These are phyloP conservation scores for Drosophila orena DNA, from an alignment of 1,140 invertebrate species.

Conservation along the genomic window DNA sequence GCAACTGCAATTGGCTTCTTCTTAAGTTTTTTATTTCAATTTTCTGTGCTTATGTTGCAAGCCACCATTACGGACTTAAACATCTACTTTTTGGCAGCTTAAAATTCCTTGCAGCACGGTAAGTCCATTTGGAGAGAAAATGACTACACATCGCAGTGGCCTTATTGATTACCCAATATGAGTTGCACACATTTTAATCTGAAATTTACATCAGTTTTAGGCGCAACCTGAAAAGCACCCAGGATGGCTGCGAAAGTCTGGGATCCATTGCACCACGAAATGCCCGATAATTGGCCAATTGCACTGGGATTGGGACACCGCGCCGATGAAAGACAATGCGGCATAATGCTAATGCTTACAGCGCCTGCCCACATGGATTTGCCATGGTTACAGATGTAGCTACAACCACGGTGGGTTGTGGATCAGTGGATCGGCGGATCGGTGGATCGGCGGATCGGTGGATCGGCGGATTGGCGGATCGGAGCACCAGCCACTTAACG, in stretches of 20 bases:
- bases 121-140: neutral
- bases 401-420: neutral
- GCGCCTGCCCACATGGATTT: constrained; percentile 31
- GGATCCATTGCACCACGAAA: constrained; percentile 38
- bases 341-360: constrained; percentile 12
- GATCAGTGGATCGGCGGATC: neutral
- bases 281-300: constrained; percentile 47
- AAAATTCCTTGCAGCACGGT: no score
- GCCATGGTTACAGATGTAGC: constrained; percentile 1
- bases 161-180: constrained; percentile 14
- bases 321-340: constrained; percentile 1
- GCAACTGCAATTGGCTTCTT: no score
- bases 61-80: no score
- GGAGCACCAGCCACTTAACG: constrained; percentile 42
- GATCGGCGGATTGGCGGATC: constrained; percentile 1
- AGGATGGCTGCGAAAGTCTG: constrained; percentile 29
- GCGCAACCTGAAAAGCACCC: constrained; percentile 19
- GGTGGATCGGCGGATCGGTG: neutral
- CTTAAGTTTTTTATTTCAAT: no score
- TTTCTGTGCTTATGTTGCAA: no score
- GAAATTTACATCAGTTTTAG: constrained; percentile 31
- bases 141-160: neutral
- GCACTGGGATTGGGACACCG: constrained; percentile 43
- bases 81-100: neutral
- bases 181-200: constrained; percentile 23